Conservation (phyloP, 2,113 vertebrate genomes). For the Strigops habroptila region DNA sequence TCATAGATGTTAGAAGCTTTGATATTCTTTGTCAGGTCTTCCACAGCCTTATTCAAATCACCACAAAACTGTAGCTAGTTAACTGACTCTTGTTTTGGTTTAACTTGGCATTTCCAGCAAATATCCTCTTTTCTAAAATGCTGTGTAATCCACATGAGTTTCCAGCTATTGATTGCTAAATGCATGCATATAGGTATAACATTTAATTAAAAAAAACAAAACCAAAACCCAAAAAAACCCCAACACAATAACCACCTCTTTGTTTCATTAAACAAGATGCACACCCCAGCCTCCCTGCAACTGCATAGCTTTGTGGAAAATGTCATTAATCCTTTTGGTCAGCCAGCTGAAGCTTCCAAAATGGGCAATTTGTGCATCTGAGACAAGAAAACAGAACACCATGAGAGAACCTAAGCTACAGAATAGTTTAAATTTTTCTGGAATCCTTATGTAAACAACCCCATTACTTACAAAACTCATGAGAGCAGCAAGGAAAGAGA, state of each 20-base stretch:
- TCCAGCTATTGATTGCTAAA: not conserved
- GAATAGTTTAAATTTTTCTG: not conserved
- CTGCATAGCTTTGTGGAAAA: not conserved
- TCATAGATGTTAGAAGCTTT: not conserved
- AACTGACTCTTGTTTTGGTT: not conserved
- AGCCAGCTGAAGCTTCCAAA: not conserved
- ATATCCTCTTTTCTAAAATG: not conserved
- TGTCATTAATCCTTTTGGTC: not conserved
- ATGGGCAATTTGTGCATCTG: not conserved
- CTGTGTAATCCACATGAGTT: not conserved
- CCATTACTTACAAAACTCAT: not conserved
- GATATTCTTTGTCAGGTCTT: not conserved
- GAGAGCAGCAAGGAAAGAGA: not conserved
- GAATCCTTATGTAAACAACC: not conserved
- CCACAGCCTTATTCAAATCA: not conserved
- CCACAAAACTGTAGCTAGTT: not conserved
- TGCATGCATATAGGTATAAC: rapidly evolving
- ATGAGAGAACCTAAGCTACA: not conserved
- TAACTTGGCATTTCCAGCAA: not conserved
- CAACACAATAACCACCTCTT: too few species aligned
- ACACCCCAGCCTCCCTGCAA: not conserved
- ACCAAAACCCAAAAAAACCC: too few species aligned
- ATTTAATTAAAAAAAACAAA: not conserved
- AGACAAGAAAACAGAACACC: not conserved
- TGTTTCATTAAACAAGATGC: not conserved